Conservation (phyloP, 2,113 vertebrate species). For the Carlito syrichta region DNA sequence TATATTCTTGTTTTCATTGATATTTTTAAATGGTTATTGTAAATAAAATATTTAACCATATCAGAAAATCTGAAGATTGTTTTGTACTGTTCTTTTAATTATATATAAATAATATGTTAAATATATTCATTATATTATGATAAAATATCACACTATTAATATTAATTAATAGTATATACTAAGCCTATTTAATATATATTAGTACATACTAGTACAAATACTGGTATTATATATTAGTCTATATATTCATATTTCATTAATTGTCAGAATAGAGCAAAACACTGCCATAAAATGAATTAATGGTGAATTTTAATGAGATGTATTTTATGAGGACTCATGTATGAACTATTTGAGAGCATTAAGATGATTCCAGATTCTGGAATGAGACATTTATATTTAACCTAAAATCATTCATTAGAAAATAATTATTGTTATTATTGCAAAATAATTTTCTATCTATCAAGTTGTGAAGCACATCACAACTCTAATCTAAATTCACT, state of each 20-base stretch:
- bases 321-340: not conserved
- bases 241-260: too few relatives aligned
- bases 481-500: not conserved
- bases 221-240: too few relatives aligned
- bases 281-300: not conserved
- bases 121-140: too few relatives aligned
- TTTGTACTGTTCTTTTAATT: not conserved
- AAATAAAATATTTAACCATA: not conserved
- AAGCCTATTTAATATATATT: too few relatives aligned
- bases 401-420: not conserved
- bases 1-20: not conserved
- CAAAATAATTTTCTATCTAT: not conserved
- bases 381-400: not conserved
- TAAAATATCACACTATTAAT: too few relatives aligned
- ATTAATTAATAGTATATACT: too few relatives aligned
- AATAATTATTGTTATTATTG: not conserved
- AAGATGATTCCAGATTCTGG: not conserved
- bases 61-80: not conserved
- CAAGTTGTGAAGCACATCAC: not conserved
- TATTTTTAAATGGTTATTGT: not conserved
- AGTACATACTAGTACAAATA: too few relatives aligned
- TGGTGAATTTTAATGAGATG: not conserved
- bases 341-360: not conserved
- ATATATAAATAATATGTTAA: not conserved
- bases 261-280: not conserved